Evolutionary conservation across 2,797 vertebrate genomes (phyloP).

Genomic region (Siniperca obscura): DNA sequence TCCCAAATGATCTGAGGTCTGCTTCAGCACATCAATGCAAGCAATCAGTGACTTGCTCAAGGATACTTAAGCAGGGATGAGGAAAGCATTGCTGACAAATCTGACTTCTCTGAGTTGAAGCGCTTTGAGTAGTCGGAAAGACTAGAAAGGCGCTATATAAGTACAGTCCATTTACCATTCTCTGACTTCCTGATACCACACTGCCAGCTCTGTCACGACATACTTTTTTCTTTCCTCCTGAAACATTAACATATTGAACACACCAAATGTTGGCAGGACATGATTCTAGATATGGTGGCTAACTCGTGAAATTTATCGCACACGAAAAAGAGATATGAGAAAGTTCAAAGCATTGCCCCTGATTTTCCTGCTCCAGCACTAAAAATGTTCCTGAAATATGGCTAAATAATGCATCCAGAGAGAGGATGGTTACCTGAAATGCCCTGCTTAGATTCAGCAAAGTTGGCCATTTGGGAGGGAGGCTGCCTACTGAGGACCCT

Average conservation of each 20-base stretch:
- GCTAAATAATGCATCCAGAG: conserved; percentile 64
- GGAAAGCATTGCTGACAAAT: conserved; percentile 10
- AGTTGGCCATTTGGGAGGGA: conserved; percentile 51
- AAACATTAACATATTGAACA: conserved; percentile 11
- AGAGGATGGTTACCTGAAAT: conserved; percentile 60
- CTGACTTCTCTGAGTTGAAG: not conserved
- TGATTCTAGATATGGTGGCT: not conserved
- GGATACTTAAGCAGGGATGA: conserved; percentile 22
- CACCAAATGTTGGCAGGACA: conserved; percentile 6
- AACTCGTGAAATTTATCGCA: conserved; percentile 7
- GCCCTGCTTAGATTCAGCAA: conserved; percentile 58
- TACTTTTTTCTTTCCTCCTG: not conserved
- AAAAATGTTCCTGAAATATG: conserved; percentile 45
- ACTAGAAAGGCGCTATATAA: too few species aligned
- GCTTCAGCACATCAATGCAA: conserved; percentile 1
- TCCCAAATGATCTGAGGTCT: conserved; percentile 11
- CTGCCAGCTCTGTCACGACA: not conserved
- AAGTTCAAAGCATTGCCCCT: conserved; percentile 52
- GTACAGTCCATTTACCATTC: too few species aligned
- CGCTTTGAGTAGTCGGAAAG: too few species aligned
- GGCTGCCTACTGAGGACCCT: conserved; percentile 64
- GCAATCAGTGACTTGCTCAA: conserved; percentile 14
- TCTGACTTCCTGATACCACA: conserved; percentile 8
- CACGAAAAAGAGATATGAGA: conserved; percentile 17
- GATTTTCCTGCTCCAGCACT: conserved; percentile 23